Conservation (phyloP, 2,113 vertebrate genomes). For the Sula dactylatra region DNA sequence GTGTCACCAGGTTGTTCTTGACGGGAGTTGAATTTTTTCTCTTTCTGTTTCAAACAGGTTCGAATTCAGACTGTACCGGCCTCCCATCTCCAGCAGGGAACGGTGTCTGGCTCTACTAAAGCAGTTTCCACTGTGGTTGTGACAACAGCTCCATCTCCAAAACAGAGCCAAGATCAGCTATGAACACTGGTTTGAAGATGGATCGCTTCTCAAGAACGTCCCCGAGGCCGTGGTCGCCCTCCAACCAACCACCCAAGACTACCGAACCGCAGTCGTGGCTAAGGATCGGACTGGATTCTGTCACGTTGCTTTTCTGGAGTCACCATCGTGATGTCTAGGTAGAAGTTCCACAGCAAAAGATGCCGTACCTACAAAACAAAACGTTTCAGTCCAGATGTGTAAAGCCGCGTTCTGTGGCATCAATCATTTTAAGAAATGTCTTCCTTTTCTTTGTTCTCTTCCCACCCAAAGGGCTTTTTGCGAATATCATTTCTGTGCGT, state of each 20-base stretch:
- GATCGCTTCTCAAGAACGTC: background rate
- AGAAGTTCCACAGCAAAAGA: background rate
- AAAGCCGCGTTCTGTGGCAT: background rate
- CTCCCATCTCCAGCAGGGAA: slow-evolving; percentile 90
- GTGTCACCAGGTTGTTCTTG: background rate
- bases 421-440: background rate
- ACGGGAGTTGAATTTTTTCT: background rate
- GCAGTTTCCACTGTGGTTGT: slow-evolving; percentile 94
- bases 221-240: background rate
- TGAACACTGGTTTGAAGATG: slow-evolving; percentile 25
- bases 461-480: background rate
- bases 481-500: background rate
- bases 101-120: slow-evolving; percentile 85
- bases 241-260: background rate
- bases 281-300: background rate
- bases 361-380: background rate
- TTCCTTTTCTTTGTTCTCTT: background rate
- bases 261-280: background rate
- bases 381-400: background rate
- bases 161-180: slow-evolving; percentile 84
- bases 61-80: slow-evolving; percentile 93
- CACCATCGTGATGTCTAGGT: background rate
- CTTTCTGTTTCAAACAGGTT: slow-evolving; percentile 74
- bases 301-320: background rate
- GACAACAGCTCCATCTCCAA: slow-evolving; percentile 88